Base-by-base conservation (phyloP, 1,140 invertebrate genomes). In the Psix sp. region DNA sequence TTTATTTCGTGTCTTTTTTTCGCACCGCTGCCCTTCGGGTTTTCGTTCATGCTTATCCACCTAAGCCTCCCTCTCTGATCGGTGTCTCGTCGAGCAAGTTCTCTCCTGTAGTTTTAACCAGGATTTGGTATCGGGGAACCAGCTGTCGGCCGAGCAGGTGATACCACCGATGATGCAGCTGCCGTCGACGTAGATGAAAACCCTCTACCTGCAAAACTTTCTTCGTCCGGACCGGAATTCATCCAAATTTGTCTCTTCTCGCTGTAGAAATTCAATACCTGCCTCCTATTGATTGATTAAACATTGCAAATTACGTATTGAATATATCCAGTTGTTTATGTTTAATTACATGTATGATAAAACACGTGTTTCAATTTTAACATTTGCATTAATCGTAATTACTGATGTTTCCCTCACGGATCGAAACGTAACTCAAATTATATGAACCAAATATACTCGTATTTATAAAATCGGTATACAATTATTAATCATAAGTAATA, bases 81-180 rank as follows among this genome's bases (percentile, higher is more conserved):
- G 63, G 38, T 33, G 42, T 48, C 26, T 33, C 24, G 63, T 59
- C 63, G 63, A 45, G 52, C 63, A 57, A 67, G 52, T 59, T 68
- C 65, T 59, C 52, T 68, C 39, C 46, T 42, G 52, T 40, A 60
- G 65, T 56, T 54, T 76, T 51, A 56, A 36, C 35, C 52, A 36
- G 72, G 60, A 77, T 75, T 72, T 59, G 74, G 59, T 49, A 52
- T 45, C 45, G 74, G 51, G 56, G 63, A 62, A 76, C 77, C 78
- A 81, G 80, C 78, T 73, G 77, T 62, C 77, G 56, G 67, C 57
- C 76, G 59, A 74, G 72, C 81, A 82, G 81, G 80, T 82, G 80
- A 80, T 73, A 63, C 56, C 39, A 71, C 76, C 33, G 79, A 77
- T 67, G 70, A 56, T 62, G 81, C 81, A 82, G 81, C 79, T 82